Percentiles rank a stretch among this genome's conserved stretches.
phyloP scores from a whole-genome alignment of 2,797 vertebrate genomes.

The Sebastes diploproa region DNA sequence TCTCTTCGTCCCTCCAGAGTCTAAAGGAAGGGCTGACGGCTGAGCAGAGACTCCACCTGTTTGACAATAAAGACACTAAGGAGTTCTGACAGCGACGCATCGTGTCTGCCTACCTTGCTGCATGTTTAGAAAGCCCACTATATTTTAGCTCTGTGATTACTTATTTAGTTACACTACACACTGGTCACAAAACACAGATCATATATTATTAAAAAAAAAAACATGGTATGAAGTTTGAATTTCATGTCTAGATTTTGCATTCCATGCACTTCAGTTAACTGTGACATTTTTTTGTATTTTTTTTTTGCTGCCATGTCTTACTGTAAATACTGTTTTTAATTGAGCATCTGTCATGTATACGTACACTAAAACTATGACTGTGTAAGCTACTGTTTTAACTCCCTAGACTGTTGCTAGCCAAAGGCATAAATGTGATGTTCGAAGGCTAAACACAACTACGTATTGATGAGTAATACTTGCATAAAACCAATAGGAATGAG shows the following conservation, averaged over 20 bases:
- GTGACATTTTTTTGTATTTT: constrained; percentile 78
- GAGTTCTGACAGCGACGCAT: constrained; percentile 81
- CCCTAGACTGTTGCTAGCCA: constrained; percentile 80
- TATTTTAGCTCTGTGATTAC: constrained; percentile 82
- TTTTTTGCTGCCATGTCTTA: constrained; percentile 77
- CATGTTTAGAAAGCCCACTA: constrained; percentile 79
- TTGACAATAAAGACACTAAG: constrained; percentile 87
- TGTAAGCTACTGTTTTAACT: constrained; percentile 89
- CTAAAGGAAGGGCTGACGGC: constrained; percentile 87
- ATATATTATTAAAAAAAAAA: constrained; percentile 70
- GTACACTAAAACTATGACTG: constrained; percentile 81
- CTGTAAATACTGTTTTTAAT: constrained; percentile 89
- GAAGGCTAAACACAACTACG: constrained; percentile 58
- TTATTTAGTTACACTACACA: constrained; percentile 82
- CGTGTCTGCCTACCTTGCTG: constrained; percentile 62
- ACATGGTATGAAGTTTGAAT: constrained; percentile 84
- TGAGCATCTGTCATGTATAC: constrained; percentile 77
- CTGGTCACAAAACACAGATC: constrained; percentile 81
- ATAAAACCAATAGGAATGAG: constrained; percentile 63
- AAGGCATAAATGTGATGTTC: constrained; percentile 67
- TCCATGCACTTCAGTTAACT: constrained; percentile 88
- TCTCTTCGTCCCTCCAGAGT: constrained; percentile 71
- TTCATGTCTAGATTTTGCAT: constrained; percentile 84
- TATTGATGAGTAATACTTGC: constrained; percentile 54
- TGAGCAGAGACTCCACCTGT: constrained; percentile 87